Conservation (phyloP, 2,113 vertebrate species). For the Apaloderma vittatum region DNA sequence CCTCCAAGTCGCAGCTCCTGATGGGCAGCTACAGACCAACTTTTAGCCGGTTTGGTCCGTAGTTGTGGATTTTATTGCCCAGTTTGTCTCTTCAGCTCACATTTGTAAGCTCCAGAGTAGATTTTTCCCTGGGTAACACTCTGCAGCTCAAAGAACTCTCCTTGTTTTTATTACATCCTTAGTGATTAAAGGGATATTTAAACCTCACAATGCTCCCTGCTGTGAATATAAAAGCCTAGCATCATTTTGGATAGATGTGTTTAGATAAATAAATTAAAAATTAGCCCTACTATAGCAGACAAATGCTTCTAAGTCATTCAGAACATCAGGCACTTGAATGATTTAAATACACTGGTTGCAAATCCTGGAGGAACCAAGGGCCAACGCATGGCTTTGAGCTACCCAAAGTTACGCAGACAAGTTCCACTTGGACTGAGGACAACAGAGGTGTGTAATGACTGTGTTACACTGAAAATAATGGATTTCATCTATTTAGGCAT, state of each 20-base stretch:
- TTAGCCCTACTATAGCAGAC: slow-evolving; percentile 13
- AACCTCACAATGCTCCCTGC: slow-evolving; percentile 61
- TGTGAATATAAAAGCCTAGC: slow-evolving; percentile 74
- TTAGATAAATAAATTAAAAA: slow-evolving; percentile 74
- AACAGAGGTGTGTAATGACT: not conserved
- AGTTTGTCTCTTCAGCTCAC: slow-evolving; percentile 75
- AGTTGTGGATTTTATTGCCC: slow-evolving; percentile 72
- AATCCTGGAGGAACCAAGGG: slow-evolving; percentile 3
- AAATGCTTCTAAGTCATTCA: slow-evolving; percentile 57
- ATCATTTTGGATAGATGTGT: slow-evolving; percentile 52
- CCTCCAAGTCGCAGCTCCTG: slow-evolving; percentile 48
- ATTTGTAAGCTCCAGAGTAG: slow-evolving; percentile 72
- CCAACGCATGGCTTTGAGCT: not conserved
- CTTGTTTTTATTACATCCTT: slow-evolving; percentile 77
- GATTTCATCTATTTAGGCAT: not conserved
- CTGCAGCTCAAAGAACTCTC: slow-evolving; percentile 71
- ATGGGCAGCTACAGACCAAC: slow-evolving; percentile 64
- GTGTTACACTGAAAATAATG: not conserved
- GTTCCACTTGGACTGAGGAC: not conserved
- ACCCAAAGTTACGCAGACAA: not conserved
- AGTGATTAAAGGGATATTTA: slow-evolving; percentile 77
- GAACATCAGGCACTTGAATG: slow-evolving; percentile 4
- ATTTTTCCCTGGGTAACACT: slow-evolving; percentile 75
- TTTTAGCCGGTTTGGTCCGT: slow-evolving; percentile 62
- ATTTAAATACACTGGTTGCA: slow-evolving; percentile 6